Base-by-base conservation (phyloP, 53 echinoderm and acorn worm species). In the Pentamera pediparva region DNA sequence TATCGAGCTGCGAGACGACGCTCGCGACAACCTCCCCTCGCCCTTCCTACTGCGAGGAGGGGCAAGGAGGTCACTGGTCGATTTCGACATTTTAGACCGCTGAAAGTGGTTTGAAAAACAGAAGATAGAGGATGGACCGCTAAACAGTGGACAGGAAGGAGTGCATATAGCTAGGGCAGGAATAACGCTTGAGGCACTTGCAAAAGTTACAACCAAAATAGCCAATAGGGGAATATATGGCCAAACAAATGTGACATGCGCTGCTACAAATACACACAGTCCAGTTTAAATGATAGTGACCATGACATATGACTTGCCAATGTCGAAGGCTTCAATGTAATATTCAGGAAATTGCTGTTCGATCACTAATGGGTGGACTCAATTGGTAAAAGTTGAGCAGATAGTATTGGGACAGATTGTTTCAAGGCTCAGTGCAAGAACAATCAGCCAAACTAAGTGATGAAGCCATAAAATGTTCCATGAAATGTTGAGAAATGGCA, bases 1-100 rank as follows among this genome's bases (percentile, higher is more conserved):
- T 35, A 72, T 2, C 54, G 73, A 52, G 26, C 73, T 53, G 10
- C 29, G 73, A 33, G 73, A 72, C 35, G 73, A 72, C 18, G 73
- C 73, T 30, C 73, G 30, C 15, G 73, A 72, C 13, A 72, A 54
- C 10, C 55, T 20, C 32, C 73, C 73, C 38, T 72, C 54, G 18
- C 73, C 32, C 73, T 72, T 72, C 34, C 36, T 34, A 4, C 18
- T 9, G 33, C 70, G 49, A 52, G 32, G 51, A 67, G 29, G 67
- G 43, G 67, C 39, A 37, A 67, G 67, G 45, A 67, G 67, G 67
- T 67, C 67, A 40, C 40, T 18, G 4, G 67, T 43, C 40, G 67
- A 67, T 43, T 30, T 41, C 41, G 25, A 28, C 28, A 17, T 15
- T 12, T 45, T 41, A 30, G 67, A 67, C 15, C 67, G 67, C 67